Conservation (phyloP, 2,888 invertebrate genomes). For the Cephus sareptanus region DNA sequence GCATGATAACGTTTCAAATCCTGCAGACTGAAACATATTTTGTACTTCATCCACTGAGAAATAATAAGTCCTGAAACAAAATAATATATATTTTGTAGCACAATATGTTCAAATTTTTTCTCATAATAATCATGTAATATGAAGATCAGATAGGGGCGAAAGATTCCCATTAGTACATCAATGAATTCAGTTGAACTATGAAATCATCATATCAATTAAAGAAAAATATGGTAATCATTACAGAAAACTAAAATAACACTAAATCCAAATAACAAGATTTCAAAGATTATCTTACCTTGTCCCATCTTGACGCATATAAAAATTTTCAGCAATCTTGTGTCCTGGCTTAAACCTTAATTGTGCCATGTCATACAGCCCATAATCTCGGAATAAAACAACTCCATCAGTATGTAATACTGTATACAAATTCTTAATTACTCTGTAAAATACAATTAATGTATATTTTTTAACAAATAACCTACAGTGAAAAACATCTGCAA, state of each 20-base stretch:
- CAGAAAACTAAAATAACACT: not conserved
- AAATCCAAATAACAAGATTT: not conserved
- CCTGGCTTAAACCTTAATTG: conserved; percentile 94
- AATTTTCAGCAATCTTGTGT: conserved; percentile 90
- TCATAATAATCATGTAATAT: not conserved
- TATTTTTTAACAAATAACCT: not conserved
- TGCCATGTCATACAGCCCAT: conserved; percentile 95
- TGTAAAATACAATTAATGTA: conserved; percentile 20
- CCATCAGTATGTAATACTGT: conserved; percentile 80
- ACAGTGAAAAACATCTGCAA: not conserved
- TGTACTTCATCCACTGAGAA: conserved; percentile 80
- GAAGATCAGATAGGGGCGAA: conserved; percentile 69
- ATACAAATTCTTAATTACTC: conserved; percentile 70
- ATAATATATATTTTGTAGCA: conserved; percentile 16
- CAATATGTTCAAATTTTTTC: not conserved
- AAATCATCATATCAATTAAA: conserved; percentile 48
- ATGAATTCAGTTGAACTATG: conserved; percentile 62
- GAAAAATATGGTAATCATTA: not conserved
- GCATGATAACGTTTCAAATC: conserved; percentile 78
- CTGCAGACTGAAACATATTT: conserved; percentile 74
- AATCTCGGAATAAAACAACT: conserved; percentile 88
- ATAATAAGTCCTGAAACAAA: conserved; percentile 78
- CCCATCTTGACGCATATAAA: conserved; percentile 97
- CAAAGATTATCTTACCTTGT: conserved; percentile 73
- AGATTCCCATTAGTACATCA: conserved; percentile 55